Percentiles rank a stretch among this genome's conserved stretches.
Evolutionary conservation across 1,140 invertebrate species (phyloP).

Genomic region (Calephelis virginiensis): DNA sequence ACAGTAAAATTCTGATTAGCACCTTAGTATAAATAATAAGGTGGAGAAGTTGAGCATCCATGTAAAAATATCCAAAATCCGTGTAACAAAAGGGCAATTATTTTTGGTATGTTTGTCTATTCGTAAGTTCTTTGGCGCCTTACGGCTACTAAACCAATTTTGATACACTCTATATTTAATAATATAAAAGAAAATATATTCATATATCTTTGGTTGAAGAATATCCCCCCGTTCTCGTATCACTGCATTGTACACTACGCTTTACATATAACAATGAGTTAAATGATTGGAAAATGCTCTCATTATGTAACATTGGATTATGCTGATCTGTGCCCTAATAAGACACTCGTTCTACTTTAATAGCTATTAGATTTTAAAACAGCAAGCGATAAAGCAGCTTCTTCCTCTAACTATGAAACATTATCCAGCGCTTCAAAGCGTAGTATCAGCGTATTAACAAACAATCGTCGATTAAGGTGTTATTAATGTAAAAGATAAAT

Average conservation of each 20-base stretch:
- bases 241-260: neutral
- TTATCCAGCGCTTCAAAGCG: constrained; percentile 11
- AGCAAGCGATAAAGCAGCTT: constrained; percentile 1
- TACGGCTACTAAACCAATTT: too few relatives aligned
- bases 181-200: too few relatives aligned
- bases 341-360: constrained; percentile 5
- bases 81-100: too few relatives aligned
- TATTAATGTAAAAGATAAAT: constrained; percentile 7
- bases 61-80: too few relatives aligned
- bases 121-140: too few relatives aligned
- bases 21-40: too few relatives aligned
- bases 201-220: too few relatives aligned
- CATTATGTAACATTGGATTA: constrained; percentile 17
- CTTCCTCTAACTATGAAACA: constrained; percentile 7
- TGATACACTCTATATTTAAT: too few relatives aligned
- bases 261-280: constrained; percentile 11
- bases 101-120: too few relatives aligned
- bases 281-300: constrained; percentile 18
- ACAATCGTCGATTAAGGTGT: constrained; percentile 13
- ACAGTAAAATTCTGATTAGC: too few relatives aligned
- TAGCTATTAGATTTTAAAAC: neutral
- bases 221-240: too few relatives aligned
- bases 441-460: neutral
- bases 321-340: constrained; percentile 10
- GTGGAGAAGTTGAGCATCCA: too few relatives aligned